Conservation (phyloP, 2,888 invertebrate genomes). For the Lasius platythorax region DNA sequence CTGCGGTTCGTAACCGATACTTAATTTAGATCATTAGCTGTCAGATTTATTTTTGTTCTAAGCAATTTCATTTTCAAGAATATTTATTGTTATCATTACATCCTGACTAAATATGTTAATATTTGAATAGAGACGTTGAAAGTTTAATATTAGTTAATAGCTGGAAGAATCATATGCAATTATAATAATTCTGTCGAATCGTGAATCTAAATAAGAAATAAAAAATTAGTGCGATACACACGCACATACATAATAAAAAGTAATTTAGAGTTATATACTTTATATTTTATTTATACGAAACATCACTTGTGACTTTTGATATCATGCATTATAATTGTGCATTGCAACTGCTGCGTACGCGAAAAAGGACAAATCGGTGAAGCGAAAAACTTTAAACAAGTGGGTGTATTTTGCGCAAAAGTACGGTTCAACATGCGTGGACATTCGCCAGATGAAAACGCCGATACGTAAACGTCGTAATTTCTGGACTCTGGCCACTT, state of each 20-base stretch:
- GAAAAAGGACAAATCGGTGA: background rate
- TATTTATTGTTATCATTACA: background rate
- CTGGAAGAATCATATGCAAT: background rate
- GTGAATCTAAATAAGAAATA: background rate
- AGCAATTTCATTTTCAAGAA: background rate
- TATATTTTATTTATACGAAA: background rate
- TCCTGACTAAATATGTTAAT: background rate
- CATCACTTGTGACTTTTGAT: background rate
- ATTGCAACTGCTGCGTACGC: background rate
- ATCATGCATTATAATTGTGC: background rate
- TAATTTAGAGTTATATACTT: background rate
- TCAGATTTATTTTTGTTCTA: conserved; percentile 58
- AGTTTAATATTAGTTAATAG: background rate
- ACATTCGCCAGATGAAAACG: conserved; percentile 78
- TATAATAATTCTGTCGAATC: background rate
- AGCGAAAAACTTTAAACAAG: conserved; percentile 75
- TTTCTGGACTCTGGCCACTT: conserved; percentile 83
- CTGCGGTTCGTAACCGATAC: conserved; percentile 16
- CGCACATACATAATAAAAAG: background rate
- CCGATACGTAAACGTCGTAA: conserved; percentile 80
- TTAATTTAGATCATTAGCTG: conserved; percentile 52
- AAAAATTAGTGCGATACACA: background rate
- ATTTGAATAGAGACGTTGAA: background rate
- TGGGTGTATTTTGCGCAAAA: conserved; percentile 73
- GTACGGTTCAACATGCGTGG: conserved; percentile 66